Conservation (phyloP, 2,113 vertebrate genomes). For the Rana temporaria region DNA sequence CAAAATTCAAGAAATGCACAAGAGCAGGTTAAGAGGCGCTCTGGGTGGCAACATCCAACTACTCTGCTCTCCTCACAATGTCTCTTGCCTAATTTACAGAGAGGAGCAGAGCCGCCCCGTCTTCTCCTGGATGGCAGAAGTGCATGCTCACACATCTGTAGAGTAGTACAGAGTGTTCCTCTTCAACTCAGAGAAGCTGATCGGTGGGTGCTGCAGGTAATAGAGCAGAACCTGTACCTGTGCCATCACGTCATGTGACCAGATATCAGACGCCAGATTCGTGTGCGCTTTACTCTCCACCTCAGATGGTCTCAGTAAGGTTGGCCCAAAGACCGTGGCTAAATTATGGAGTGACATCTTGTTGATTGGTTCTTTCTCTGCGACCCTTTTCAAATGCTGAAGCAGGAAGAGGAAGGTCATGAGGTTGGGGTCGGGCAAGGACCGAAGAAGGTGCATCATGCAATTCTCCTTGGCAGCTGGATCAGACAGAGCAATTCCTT, state of each 20-base stretch:
- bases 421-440: slow-evolving; percentile 95
- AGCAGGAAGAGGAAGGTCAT: slow-evolving; percentile 97
- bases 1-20: slow-evolving; percentile 67
- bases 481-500: slow-evolving; percentile 95
- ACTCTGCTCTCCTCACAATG: slow-evolving; percentile 25
- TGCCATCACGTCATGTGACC: slow-evolving; percentile 98
- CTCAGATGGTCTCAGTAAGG: slow-evolving; percentile 94
- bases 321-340: slow-evolving; percentile 96
- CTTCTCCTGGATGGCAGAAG: slow-evolving; percentile 12
- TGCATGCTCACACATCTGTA: slow-evolving; percentile 88
- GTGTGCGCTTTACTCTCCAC: slow-evolving; percentile 88
- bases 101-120: slow-evolving; percentile 31
- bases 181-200: slow-evolving; percentile 93
- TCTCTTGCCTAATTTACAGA: slow-evolving; percentile 52
- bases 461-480: slow-evolving; percentile 98
- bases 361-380: slow-evolving; percentile 97
- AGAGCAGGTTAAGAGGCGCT: slow-evolving; percentile 56
- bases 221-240: slow-evolving; percentile 99
- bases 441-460: slow-evolving; percentile 98
- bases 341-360: slow-evolving; percentile 99
- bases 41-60: slow-evolving; percentile 59
- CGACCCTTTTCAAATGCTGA: slow-evolving; percentile 98
- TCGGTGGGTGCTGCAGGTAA: slow-evolving; percentile 95
- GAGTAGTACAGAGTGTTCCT: slow-evolving; percentile 96
- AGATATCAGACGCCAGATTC: slow-evolving; percentile 94